Evolutionary conservation across 1,140 invertebrate genomes (phyloP).

Genomic region (Saccostrea cuccullata): DNA sequence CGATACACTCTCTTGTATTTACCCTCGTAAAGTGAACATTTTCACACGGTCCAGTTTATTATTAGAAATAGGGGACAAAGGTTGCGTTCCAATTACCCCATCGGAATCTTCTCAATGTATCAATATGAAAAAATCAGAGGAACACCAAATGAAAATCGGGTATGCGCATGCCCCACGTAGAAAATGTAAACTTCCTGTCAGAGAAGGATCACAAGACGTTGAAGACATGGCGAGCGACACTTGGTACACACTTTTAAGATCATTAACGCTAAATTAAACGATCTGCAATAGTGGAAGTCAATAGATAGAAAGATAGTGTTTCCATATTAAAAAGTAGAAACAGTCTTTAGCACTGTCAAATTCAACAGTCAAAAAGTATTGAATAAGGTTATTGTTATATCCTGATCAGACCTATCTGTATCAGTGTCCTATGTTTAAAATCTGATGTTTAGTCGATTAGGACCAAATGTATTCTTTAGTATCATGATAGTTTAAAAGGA

Average conservation of each 20-base stretch:
- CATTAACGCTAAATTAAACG: neutral
- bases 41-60: slow-evolving; percentile 8
- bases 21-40: slow-evolving; percentile 23
- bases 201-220: slow-evolving; percentile 60
- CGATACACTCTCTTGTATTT: neutral
- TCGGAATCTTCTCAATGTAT: neutral
- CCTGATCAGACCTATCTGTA: no score
- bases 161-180: neutral
- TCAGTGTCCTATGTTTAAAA: no score
- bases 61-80: slow-evolving; percentile 30
- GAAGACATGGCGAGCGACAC: slow-evolving; percentile 66
- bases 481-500: no score
- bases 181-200: slow-evolving; percentile 37
- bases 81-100: neutral
- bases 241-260: slow-evolving; percentile 54
- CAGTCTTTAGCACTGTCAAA: no score
- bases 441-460: no score
- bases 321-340: no score
- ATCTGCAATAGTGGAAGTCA: neutral
- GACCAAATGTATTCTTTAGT: no score
- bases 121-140: neutral
- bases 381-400: no score
- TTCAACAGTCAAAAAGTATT: no score
- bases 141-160: neutral
- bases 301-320: no score